Evolutionary conservation across 2,888 invertebrate genomes (phyloP), one percentile per base, ranked within the genome.

Genomic region (Tethea ocularis): DNA sequence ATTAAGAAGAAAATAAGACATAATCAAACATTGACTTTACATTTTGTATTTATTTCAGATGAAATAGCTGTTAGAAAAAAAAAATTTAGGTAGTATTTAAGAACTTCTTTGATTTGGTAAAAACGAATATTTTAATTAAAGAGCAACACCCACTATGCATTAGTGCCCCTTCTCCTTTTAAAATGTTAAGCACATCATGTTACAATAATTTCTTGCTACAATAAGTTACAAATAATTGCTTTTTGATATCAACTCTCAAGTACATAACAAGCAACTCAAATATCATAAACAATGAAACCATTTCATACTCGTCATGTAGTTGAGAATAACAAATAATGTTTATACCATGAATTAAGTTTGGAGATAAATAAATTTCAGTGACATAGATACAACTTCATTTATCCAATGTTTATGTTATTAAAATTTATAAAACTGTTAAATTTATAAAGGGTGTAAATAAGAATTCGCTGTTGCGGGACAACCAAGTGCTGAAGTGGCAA

Each of bases 401-500:
- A 3, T 24, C 1, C n/a, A 52, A 52, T 15, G 29, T 33, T 20
- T 15, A 41, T 55, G 29, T 57, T 29, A 13, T 53, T 38, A 56
- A 53, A 53, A 36, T 20, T 52, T 24, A 4, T 51, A 24, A 59
- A n/a, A 59, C 61, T 63, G 58, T 65, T 57, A 65, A 58, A 46
- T 20, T 62, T 66, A 61, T 69, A 71, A 56, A 67, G 60, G 69
- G 36, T 60, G 60, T 58, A 60, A 13, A 13, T 20, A 73, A 65
- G 70, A 77, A 80, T 83, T 89, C 88, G 88, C 89, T 80, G 82
- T 78, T 84, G 89, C 88, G 80, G 85, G 79, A 80, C 80, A 74
- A 79, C 79, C 74, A 84, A 77, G 79, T 88, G 88, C 85, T 88
- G 83, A 86, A 87, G 84, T 86, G 84, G 85, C 84, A 84, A 81